These are phyloP conservation scores for Rhorus exstirpatorius DNA, from an alignment of 2,888 invertebrate species.

Conservation along the genomic window DNA sequence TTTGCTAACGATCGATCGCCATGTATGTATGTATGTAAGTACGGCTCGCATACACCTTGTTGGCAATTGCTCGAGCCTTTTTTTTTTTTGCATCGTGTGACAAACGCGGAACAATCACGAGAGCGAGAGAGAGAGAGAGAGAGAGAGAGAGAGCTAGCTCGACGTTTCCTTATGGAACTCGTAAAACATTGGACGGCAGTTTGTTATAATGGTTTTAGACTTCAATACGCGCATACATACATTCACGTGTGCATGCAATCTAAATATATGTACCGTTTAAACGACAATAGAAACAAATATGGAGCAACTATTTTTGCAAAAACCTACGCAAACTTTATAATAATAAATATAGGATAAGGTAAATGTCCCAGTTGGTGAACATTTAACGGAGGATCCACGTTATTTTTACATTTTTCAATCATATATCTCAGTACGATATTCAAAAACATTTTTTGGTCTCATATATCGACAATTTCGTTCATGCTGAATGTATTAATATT, in stretches of 20 bases:
- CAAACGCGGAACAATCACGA: slow-evolving; percentile 77
- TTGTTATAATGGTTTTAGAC: slow-evolving; percentile 65
- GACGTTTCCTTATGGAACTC: slow-evolving; percentile 82
- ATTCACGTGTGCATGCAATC: neutral
- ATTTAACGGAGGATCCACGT: too few species aligned
- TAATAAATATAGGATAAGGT: too few species aligned
- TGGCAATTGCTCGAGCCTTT: slow-evolving; percentile 38
- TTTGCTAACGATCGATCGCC: too few species aligned
- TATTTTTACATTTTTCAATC: too few species aligned
- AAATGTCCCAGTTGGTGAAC: too few species aligned
- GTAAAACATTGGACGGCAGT: slow-evolving; percentile 73
- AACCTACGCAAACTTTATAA: neutral
- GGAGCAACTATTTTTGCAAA: too few species aligned
- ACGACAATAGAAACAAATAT: neutral
- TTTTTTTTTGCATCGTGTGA: slow-evolving; percentile 41
- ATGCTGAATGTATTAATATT: too few species aligned
- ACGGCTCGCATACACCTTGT: slow-evolving; percentile 42
- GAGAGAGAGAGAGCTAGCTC: slow-evolving; percentile 62
- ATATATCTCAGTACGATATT: too few species aligned
- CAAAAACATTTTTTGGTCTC: too few species aligned
- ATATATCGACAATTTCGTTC: too few species aligned
- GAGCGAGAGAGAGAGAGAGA: slow-evolving; percentile 35
- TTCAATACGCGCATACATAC: neutral
- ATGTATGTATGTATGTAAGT: slow-evolving; percentile 14
- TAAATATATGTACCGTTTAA: neutral